Evolutionary conservation across 2,888 invertebrate species (phyloP).

Genomic region (Ichneumoninae sp.): DNA sequence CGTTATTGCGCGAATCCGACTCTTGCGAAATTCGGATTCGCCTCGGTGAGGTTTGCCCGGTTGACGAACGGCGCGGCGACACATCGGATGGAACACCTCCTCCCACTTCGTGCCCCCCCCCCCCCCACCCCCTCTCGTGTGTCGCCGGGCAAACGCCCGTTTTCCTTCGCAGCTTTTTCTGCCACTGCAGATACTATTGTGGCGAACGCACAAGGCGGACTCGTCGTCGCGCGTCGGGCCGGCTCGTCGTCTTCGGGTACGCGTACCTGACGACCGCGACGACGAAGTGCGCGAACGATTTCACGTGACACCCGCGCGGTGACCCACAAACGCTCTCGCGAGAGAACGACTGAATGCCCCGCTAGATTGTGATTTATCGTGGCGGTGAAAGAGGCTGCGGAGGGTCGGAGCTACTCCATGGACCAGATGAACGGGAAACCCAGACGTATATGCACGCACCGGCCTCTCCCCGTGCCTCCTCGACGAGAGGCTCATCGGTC

Average conservation of each 20-base stretch:
- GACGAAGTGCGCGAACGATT: conserved; percentile 66
- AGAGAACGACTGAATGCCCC: conserved; percentile 71
- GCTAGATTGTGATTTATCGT: conserved; percentile 78
- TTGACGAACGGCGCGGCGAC: conserved; percentile 14
- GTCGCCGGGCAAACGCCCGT: conserved; percentile 2
- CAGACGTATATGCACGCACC: conserved; percentile 27
- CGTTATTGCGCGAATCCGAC: conserved; percentile 27
- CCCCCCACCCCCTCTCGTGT: background rate
- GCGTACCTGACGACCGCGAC: conserved; percentile 21
- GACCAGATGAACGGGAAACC: conserved; percentile 22
- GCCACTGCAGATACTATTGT: background rate
- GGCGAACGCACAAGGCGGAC: conserved; percentile 28
- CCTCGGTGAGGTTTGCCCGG: conserved; percentile 38
- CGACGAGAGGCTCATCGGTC: conserved; percentile 35
- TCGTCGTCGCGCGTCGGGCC: conserved; percentile 16
- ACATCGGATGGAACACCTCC: conserved; percentile 15
- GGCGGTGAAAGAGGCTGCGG: conserved; percentile 69
- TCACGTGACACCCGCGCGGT: conserved; percentile 72
- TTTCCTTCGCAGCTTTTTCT: conserved; percentile 30
- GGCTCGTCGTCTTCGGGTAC: conserved; percentile 3
- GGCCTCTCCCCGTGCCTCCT: conserved; percentile 23
- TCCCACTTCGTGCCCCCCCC: background rate
- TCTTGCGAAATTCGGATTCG: conserved; percentile 58
- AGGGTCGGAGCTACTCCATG: conserved; percentile 44
- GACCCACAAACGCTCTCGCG: conserved; percentile 72